These are phyloP conservation scores for Meleagris gallopavo DNA, from an alignment of 2,113 vertebrate species.

Conservation along the genomic window DNA sequence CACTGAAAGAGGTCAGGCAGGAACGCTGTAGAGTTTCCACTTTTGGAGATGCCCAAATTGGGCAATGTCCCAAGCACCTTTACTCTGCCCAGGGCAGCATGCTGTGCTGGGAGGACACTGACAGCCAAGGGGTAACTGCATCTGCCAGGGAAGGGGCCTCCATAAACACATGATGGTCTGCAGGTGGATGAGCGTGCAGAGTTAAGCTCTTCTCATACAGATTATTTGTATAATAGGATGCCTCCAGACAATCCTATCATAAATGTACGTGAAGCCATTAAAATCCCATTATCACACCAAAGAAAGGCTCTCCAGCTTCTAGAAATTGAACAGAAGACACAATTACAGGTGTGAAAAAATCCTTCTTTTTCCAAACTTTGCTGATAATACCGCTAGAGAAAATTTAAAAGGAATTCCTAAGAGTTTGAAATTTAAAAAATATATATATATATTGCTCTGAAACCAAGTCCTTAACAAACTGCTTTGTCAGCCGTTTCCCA, in stretches of 20 bases:
- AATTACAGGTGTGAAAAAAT: neutral
- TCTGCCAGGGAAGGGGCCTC: neutral
- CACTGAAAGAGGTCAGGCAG: neutral
- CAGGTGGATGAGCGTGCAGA: neutral
- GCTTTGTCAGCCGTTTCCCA: neutral
- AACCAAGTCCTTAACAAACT: neutral
- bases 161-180: neutral
- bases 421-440: neutral
- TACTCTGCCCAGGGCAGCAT: neutral
- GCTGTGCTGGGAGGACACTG: neutral
- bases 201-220: neutral
- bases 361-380: neutral
- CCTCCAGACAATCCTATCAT: neutral
- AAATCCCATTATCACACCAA: neutral
- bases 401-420: neutral
- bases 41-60: neutral
- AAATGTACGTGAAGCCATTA: neutral
- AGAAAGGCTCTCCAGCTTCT: neutral
- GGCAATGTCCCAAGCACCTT: neutral
- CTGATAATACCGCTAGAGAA: accelerated
- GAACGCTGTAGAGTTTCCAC: neutral
- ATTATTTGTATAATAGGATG: neutral
- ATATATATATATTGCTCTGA: neutral
- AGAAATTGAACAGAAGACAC: neutral
- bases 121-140: neutral